Conservation (phyloP, 2,797 vertebrate genomes). For the Ispidina picta region DNA sequence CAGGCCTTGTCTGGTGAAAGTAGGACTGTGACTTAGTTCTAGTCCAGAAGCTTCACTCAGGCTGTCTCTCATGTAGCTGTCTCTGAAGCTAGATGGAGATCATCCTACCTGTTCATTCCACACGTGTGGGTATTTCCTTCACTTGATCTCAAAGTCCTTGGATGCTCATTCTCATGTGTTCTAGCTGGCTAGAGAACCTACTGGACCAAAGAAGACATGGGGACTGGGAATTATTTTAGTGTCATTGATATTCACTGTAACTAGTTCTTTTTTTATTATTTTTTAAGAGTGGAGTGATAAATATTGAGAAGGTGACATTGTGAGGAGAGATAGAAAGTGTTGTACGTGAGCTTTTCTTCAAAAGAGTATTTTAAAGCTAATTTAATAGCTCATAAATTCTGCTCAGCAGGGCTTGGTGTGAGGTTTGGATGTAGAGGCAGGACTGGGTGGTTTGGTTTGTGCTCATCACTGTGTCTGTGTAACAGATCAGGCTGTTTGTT, state of each 20-base stretch:
- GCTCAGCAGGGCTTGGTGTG: background rate
- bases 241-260: background rate
- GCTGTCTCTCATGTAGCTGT: background rate
- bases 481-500: conserved; percentile 28
- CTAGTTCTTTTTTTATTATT: background rate
- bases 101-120: background rate
- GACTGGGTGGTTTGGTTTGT: background rate
- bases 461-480: background rate
- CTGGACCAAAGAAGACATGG: background rate
- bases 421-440: background rate
- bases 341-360: background rate
- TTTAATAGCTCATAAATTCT: background rate
- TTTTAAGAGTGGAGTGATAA: background rate
- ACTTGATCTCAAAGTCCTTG: background rate
- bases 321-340: background rate
- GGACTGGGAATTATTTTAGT: background rate
- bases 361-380: background rate
- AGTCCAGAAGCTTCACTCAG: background rate
- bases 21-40: background rate
- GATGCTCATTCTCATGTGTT: background rate
- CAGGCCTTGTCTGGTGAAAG: background rate
- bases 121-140: background rate
- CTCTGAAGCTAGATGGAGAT: background rate
- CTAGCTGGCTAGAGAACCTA: background rate
- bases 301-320: background rate